A percentile compares a stretch with the other conserved stretches of the same genome.
These are phyloP conservation scores for Halcyon leucocephala DNA, from an alignment of 2,797 vertebrate genomes.

Conservation along the genomic window DNA sequence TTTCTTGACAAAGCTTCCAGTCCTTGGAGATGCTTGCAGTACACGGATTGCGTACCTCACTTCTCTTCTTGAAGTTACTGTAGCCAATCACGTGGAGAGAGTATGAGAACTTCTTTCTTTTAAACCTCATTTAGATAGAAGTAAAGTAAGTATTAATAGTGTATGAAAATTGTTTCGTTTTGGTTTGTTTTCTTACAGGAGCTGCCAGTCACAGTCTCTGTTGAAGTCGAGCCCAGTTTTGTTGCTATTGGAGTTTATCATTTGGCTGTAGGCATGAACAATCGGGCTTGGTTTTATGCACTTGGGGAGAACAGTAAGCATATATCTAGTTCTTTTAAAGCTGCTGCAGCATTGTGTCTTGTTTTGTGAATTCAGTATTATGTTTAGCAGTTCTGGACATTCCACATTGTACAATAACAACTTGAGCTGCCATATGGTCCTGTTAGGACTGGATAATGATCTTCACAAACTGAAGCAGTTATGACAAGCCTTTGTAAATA, in stretches of 20 bases:
- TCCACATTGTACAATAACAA: neutral
- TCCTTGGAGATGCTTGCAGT: constrained; percentile 89
- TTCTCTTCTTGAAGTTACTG: constrained; percentile 94
- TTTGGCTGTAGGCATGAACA: constrained; percentile 97
- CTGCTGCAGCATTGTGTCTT: neutral
- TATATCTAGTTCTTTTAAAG: neutral
- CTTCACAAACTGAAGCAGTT: neutral
- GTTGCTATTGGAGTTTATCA: constrained; percentile 92
- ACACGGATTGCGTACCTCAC: constrained; percentile 94
- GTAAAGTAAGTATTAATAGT: neutral
- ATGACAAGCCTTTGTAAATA: neutral
- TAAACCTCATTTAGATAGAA: neutral
- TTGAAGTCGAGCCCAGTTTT: constrained; percentile 95
- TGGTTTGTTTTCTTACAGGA: constrained; percentile 79
- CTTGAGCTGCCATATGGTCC: neutral
- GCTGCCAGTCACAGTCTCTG: constrained; percentile 85
- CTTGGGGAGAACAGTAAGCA: constrained; percentile 84
- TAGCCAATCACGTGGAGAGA: constrained; percentile 90
- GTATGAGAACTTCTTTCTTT: constrained; percentile 77
- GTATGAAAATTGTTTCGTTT: neutral
- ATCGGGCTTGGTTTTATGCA: constrained; percentile 96
- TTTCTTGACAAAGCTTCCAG: constrained; percentile 94
- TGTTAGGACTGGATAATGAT: neutral
- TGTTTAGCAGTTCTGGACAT: neutral
- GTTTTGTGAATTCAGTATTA: neutral